Conservation (phyloP, 2,797 vertebrate genomes). For the Lutjanus campechanus region DNA sequence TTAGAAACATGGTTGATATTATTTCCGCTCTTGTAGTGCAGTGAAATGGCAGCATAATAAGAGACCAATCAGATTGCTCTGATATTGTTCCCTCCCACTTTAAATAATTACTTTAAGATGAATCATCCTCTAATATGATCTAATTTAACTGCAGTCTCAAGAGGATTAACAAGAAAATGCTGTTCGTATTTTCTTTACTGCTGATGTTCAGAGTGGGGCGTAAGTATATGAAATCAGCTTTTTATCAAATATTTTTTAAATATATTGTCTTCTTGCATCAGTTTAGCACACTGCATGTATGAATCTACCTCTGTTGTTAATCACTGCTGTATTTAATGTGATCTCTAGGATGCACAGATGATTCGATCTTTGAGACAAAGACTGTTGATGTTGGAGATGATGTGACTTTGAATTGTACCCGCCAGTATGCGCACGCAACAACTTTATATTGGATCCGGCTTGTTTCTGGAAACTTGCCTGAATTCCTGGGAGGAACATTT, state of each 20-base stretch:
- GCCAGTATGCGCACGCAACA: rapidly evolving
- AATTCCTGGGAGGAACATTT: not conserved
- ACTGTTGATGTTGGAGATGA: conserved; percentile 28
- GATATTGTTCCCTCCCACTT: conserved; percentile 42
- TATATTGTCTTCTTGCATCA: too few species aligned
- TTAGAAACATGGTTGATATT: not conserved
- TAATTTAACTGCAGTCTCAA: not conserved
- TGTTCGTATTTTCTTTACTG: not conserved
- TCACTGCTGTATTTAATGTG: too few species aligned
- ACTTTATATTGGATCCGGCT: conserved; percentile 43
- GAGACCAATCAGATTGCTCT: conserved; percentile 43
- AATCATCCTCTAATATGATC: not conserved
- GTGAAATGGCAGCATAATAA: not conserved
- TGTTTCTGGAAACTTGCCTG: conserved; percentile 8
- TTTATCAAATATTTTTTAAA: too few species aligned
- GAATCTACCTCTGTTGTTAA: too few species aligned
- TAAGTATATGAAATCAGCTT: not conserved
- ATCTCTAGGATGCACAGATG: too few species aligned
- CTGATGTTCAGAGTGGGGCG: not conserved
- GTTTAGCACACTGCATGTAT: too few species aligned
- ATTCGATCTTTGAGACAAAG: too few species aligned
- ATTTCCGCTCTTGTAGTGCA: conserved; percentile 43
- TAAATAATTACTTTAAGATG: conserved; percentile 8
- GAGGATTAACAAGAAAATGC: conserved; percentile 1
- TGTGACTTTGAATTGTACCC: conserved; percentile 31